phyloP scores from a whole-genome alignment of 2,888 invertebrate species.

The Habrosyne pyritoides region DNA sequence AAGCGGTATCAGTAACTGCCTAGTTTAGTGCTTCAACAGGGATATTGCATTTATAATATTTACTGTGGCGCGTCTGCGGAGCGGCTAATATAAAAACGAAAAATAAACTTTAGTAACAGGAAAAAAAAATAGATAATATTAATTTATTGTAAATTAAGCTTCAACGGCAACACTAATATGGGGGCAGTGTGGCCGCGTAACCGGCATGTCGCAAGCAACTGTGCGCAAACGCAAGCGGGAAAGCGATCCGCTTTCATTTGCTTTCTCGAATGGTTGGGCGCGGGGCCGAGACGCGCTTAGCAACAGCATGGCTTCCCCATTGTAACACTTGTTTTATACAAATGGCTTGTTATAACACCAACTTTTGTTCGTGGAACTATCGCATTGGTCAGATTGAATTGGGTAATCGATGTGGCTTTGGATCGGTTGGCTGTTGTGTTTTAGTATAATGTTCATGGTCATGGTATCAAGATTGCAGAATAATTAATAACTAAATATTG shows the following conservation, averaged over 20 bases:
- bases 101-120: too few relatives aligned
- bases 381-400: neutral
- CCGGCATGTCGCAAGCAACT: slow-evolving; percentile 40
- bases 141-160: too few relatives aligned
- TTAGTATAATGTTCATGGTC: too few relatives aligned
- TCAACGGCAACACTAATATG: neutral
- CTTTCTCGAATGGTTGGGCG: slow-evolving; percentile 60
- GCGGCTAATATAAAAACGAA: too few relatives aligned
- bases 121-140: too few relatives aligned
- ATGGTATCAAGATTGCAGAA: too few relatives aligned
- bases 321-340: slow-evolving; percentile 6
- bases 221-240: slow-evolving; percentile 42
- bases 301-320: slow-evolving; percentile 22
- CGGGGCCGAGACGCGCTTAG: slow-evolving; percentile 36
- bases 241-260: slow-evolving; percentile 71
- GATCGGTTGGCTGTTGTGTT: too few relatives aligned
- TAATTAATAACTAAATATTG: too few relatives aligned
- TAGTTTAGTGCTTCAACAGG: too few relatives aligned
- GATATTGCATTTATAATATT: neutral
- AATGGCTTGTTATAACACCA: neutral
- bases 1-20: neutral
- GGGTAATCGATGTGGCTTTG: neutral
- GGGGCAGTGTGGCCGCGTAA: slow-evolving; percentile 28
- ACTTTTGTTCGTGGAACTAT: neutral
- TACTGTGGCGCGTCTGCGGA: too few relatives aligned